Percentiles rank a stretch among this genome's conserved stretches.
Evolutionary conservation across 2,797 vertebrate species (phyloP).

Genomic region (Leptoclinus maculatus): DNA sequence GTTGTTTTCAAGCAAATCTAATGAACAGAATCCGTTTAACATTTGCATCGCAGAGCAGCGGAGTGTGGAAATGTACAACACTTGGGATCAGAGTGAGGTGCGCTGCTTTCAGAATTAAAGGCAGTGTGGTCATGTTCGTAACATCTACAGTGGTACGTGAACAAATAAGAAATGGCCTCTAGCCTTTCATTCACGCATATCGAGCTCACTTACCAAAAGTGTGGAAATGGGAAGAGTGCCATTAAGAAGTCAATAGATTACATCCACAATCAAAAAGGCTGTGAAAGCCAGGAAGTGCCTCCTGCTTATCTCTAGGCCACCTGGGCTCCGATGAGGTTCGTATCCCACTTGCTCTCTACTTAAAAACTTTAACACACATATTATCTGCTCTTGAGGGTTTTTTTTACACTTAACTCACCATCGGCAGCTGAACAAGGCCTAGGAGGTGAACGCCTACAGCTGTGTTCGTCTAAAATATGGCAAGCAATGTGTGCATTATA

Average conservation of each 20-base stretch:
- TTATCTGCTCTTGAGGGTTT: constrained; percentile 16
- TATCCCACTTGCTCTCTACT: constrained; percentile 4
- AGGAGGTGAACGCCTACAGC: background rate
- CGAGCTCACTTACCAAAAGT: background rate
- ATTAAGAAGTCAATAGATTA: constrained; percentile 23
- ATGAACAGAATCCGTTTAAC: constrained; percentile 32
- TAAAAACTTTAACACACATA: constrained; percentile 5
- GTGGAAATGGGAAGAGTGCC: background rate
- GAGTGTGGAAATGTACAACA: constrained; percentile 13
- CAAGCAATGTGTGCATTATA: background rate
- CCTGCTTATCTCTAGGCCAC: constrained; percentile 8
- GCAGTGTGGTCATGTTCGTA: background rate
- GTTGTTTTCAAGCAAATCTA: constrained; percentile 20
- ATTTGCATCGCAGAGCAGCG: constrained; percentile 21
- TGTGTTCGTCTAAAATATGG: background rate
- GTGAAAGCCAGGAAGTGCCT: constrained; percentile 11
- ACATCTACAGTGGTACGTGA: background rate
- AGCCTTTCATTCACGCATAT: constrained; percentile 6
- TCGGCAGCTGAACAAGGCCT: background rate
- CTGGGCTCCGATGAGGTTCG: constrained; percentile 17
- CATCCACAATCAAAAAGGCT: constrained; percentile 6
- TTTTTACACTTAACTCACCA: background rate
- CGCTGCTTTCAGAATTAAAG: constrained; percentile 24
- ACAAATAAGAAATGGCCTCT: background rate
- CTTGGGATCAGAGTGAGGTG: constrained; percentile 22